Evolutionary conservation across 2,113 vertebrate species (phyloP).

Genomic region (Chaetodon auriga): DNA sequence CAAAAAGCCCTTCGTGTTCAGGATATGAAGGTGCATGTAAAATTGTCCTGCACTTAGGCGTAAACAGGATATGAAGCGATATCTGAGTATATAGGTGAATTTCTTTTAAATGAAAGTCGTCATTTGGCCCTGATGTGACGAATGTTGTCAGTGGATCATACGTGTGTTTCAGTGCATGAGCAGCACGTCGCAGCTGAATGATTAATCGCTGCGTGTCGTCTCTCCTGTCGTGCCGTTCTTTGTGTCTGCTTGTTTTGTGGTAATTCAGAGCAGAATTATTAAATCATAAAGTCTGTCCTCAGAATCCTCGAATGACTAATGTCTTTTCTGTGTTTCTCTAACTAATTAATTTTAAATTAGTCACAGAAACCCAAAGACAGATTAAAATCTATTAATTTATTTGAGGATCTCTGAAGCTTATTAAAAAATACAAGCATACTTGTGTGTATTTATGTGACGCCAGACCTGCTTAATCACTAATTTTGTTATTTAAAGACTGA

Average conservation of each 20-base stretch:
- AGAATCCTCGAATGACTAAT: background rate
- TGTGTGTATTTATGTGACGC: conserved; percentile 4
- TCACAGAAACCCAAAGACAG: background rate
- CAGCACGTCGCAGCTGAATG: too few species aligned
- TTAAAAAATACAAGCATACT: conserved; percentile 9
- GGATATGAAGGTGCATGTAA: conserved; percentile 40
- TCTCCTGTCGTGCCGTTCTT: background rate
- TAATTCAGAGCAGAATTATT: background rate
- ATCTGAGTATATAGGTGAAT: background rate
- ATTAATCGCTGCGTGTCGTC: background rate
- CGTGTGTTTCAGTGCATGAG: background rate
- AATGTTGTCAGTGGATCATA: background rate
- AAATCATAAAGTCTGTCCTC: background rate
- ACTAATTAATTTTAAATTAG: conserved; percentile 21
- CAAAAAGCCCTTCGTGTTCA: conserved; percentile 33
- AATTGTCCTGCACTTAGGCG: conserved; percentile 35
- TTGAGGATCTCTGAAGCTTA: conserved; percentile 18
- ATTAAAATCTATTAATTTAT: background rate
- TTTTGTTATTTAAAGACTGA: background rate
- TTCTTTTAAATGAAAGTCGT: background rate
- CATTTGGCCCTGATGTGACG: background rate
- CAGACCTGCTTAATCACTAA: conserved; percentile 9
- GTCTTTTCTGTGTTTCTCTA: background rate
- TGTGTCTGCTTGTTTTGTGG: background rate
- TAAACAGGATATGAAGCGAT: conserved; percentile 31